Evolutionary conservation across 2,797 vertebrate species (phyloP), one percentile per base, ranked within the genome.

Genomic region (Anabas testudineus): DNA sequence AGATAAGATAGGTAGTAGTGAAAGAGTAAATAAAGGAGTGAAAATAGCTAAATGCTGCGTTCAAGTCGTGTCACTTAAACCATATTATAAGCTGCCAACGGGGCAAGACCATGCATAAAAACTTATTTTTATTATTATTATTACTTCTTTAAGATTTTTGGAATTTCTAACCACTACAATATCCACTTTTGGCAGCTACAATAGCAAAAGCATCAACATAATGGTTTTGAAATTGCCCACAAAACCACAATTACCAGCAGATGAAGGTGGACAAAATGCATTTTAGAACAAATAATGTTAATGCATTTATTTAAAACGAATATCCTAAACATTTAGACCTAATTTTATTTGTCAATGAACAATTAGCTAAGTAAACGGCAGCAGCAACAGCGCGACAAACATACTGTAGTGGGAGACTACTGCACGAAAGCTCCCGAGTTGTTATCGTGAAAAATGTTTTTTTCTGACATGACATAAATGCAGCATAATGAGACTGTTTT

Each of bases 401-500:
- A 37, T 32, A 32, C 13, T 14, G 36, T 42, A 10, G 9, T 19
- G n/a, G 8, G n/a, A 10, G 3, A 10, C 8, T 10, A 19, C 8
- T 4, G 19, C 43, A 41, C 16, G 41, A 18, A 42, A 42, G 16
- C 41, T 8, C 5, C 8, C n/a, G 2, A 19, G 3, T 19, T 42
- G 9, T 18, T 42, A 3, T 18, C 3, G 10, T 43, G 4, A 5
- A 7, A 42, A n/a, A 16, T 18, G 16, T 42, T 43, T 10, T 3
- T n/a, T 19, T 3, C n/a, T 12, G n/a, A 43, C 42, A 43, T 43
- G 42, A 43, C 42, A 10, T 43, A 43, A 43, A 19, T 19, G 42
- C n/a, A 43, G 42, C 42, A 41, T 59, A 26, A 54, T 45, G 59
- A 71, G 39, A 45, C 37, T 32, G 28, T 22, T 70, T 77, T 39